Percentiles rank a stretch among this genome's conserved stretches.
Evolutionary conservation across 2,797 vertebrate species (phyloP).

Genomic region (Gephyroberyx darwinii): DNA sequence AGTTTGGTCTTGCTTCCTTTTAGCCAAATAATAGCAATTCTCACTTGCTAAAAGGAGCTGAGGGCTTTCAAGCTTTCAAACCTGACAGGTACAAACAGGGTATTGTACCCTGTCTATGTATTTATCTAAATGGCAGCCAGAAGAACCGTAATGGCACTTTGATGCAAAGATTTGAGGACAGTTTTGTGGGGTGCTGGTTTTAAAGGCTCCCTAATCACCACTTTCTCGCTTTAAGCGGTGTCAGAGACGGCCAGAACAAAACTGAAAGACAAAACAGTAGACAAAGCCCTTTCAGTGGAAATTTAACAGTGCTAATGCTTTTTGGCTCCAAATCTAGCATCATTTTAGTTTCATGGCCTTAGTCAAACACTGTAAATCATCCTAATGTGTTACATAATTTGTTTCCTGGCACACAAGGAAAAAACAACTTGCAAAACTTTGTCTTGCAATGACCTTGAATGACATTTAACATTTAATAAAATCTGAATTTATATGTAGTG

Average conservation of each 20-base stretch:
- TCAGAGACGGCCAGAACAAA: constrained; percentile 26
- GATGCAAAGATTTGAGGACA: constrained; percentile 52
- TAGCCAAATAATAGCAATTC: constrained; percentile 68
- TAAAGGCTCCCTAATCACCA: constrained; percentile 42
- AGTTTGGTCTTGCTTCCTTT: constrained; percentile 32
- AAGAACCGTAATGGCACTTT: constrained; percentile 50
- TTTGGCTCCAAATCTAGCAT: constrained; percentile 21
- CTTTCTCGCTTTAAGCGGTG: constrained; percentile 34
- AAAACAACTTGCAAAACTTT: constrained; percentile 19
- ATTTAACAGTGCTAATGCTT: constrained; percentile 36
- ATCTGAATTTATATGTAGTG: constrained; percentile 1
- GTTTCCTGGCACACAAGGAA: not conserved
- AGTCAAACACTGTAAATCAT: constrained; percentile 20
- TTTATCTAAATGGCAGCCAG: constrained; percentile 52
- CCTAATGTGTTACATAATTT: constrained; percentile 26
- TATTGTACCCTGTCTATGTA: constrained; percentile 56
- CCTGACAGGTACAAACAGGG: constrained; percentile 71
- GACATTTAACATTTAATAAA: constrained; percentile 26
- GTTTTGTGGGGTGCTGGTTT: constrained; percentile 5
- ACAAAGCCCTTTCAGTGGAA: too few species aligned
- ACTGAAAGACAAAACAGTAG: too few species aligned
- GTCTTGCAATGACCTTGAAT: constrained; percentile 17
- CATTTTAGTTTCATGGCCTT: constrained; percentile 15
- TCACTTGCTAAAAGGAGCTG: constrained; percentile 55
- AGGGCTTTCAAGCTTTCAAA: constrained; percentile 73